phyloP scores from a whole-genome alignment of 2,797 vertebrate genomes.

The Propithecus perrieri region DNA sequence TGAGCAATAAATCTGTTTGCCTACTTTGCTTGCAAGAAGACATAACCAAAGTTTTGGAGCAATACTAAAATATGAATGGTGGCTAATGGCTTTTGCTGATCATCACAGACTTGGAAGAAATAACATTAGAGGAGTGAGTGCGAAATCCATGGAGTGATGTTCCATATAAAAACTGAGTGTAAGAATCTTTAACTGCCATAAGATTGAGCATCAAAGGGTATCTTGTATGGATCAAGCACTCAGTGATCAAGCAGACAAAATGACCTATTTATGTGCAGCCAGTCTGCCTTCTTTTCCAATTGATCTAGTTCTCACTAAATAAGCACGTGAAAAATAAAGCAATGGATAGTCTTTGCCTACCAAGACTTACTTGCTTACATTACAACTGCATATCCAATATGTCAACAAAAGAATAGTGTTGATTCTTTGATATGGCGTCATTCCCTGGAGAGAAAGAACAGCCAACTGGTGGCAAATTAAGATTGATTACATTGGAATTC shows the following conservation, averaged over 20 bases:
- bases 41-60: background rate
- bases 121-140: background rate
- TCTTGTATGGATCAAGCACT: background rate
- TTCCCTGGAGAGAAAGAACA: constrained; percentile 55
- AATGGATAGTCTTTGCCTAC: background rate
- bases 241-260: background rate
- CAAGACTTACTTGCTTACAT: background rate
- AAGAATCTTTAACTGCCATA: background rate
- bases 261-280: background rate
- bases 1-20: background rate
- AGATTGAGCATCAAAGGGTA: background rate
- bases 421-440: background rate
- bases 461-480: constrained; percentile 77
- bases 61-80: background rate
- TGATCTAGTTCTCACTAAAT: constrained; percentile 5
- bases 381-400: background rate
- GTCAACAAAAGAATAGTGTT: background rate
- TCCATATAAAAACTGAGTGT: background rate
- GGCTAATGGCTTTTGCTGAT: background rate
- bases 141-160: background rate
- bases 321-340: background rate
- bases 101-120: background rate
- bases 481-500: constrained; percentile 43
- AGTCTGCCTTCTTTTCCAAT: background rate
- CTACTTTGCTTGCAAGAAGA: background rate